Evolutionary conservation across 2,797 vertebrate species (phyloP), one percentile per base, ranked within the genome.

Genomic region (Chelon labrosus): DNA sequence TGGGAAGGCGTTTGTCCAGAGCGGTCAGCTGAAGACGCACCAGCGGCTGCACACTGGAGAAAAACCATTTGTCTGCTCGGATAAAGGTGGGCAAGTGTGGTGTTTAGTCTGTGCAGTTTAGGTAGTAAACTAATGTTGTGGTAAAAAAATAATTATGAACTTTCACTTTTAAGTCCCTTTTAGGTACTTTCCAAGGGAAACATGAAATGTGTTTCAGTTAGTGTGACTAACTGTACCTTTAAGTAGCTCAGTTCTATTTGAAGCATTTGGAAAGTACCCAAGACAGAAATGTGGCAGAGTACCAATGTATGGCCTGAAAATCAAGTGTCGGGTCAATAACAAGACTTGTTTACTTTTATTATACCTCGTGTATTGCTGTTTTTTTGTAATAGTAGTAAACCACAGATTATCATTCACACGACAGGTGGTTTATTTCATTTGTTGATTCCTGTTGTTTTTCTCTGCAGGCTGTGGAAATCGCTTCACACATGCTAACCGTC

Each of bases 21-120:
- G 98, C 0, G 98, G 98, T 58, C 98, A 99, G 87, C 95, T 99
- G 80, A 99, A 99, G 93, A 99, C 98, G n/a, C 98, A 99, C 80
- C 98, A 99, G 90, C 96, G 98, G 39, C 96, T 99, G 62, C 98
- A 99, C 88, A 99, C 98, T 0, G 98, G 98, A 80, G 98, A 99
- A 79, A 99, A 99, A 70, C 98, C 98, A 61, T 99, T 99, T 8
- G 97, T 98, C 76, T 99, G 98, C 90, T 97, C 98, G 0, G 97
- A 99, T 92, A 97, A 97, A 91, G 97, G 98, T 99, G 85, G 76
- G 93, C 2, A 60, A 58, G 53, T 0, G 16, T 50, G 9, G 2
- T 25, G 38, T 44, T 20, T 2, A 10, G 41, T 31, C 37, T 7
- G 10, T 1, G 5, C 1, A 8, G 10, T 49, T 25, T 0, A 44